phyloP scores from a whole-genome alignment of 2,113 vertebrate species.

The Chauna torquata region DNA sequence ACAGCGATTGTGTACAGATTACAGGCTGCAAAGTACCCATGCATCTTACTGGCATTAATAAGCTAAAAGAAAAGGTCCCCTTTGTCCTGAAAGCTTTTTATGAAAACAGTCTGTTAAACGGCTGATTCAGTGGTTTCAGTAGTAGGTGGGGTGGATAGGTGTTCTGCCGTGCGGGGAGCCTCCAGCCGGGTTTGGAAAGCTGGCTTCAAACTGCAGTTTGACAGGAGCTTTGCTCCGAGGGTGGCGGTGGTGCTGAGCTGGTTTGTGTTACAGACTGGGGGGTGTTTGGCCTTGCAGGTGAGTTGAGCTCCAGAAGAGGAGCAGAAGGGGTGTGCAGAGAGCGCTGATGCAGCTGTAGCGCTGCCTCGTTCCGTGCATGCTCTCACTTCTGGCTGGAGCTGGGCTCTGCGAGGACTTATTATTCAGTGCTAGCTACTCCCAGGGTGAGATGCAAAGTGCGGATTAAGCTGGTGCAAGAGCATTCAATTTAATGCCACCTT shows the following conservation, averaged over 20 bases:
- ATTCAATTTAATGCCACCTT: neutral
- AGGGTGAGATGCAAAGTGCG: neutral
- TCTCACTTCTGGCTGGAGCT: neutral
- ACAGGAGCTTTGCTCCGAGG: neutral
- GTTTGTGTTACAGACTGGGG: neutral
- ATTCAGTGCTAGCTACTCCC: neutral
- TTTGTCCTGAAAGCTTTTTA: neutral
- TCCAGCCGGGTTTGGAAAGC: neutral
- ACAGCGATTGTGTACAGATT: rapidly evolving
- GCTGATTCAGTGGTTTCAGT: neutral
- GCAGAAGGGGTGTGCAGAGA: neutral
- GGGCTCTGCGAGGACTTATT: neutral
- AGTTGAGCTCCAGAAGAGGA: neutral
- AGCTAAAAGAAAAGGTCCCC: neutral
- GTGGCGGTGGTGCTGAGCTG: neutral
- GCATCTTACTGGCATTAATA: neutral
- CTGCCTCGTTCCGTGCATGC: neutral
- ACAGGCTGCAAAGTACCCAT: neutral
- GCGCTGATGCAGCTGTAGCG: neutral
- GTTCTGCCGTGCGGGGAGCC: neutral
- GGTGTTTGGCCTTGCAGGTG: neutral
- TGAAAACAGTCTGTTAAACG: neutral
- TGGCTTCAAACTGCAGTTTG: neutral
- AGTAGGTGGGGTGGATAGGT: neutral
- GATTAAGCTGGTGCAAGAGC: neutral